phyloP scores from a whole-genome alignment of 1,140 invertebrate species.

The Trachymyrmex septentrionalis region DNA sequence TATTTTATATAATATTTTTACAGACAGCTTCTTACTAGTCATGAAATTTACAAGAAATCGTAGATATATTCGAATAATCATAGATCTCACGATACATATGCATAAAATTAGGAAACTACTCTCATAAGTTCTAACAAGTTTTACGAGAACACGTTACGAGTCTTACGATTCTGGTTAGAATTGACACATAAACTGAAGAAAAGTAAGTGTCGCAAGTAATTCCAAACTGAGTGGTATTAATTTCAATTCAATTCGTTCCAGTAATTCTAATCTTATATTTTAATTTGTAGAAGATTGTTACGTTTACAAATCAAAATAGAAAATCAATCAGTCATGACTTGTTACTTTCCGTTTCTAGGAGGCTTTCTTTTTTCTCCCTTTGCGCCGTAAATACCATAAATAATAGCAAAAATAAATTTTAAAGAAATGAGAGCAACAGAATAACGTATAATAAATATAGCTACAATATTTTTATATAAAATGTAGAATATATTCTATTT shows the following conservation, averaged over 20 bases:
- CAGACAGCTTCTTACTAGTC: no score
- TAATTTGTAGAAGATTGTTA: neutral
- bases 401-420: neutral
- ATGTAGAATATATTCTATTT: neutral
- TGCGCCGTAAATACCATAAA: neutral
- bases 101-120: no score
- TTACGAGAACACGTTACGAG: no score
- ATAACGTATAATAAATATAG: neutral
- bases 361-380: neutral
- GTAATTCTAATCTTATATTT: neutral
- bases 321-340: conserved; percentile 6
- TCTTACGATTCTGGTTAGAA: no score
- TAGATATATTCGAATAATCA: no score
- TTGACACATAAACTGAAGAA: no score
- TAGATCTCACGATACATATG: no score
- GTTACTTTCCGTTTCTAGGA: neutral
- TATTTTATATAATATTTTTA: no score
- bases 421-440: neutral
- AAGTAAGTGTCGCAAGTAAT: neutral
- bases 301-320: neutral
- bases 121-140: no score
- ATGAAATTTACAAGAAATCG: no score
- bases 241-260: neutral
- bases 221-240: neutral
- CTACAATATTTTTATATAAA: neutral